These are phyloP conservation scores for Ceyx cyanopectus DNA, from an alignment of 2,113 vertebrate genomes.

Conservation along the genomic window DNA sequence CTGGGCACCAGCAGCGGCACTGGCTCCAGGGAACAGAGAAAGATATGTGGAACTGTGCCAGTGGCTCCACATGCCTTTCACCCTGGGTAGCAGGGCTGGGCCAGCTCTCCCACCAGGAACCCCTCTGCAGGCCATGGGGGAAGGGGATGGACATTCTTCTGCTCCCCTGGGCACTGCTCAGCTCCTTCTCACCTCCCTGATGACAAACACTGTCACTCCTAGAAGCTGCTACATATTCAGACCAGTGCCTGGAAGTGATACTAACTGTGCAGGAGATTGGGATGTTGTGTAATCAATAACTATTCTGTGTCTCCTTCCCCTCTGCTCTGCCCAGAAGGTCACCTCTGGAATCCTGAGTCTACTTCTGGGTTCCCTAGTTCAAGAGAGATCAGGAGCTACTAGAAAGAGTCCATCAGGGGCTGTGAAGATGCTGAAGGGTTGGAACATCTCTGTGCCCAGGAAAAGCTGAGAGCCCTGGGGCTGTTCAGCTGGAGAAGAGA, in stretches of 20 bases:
- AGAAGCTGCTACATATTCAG: background rate
- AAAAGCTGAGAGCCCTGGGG: too few species aligned
- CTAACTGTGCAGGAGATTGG: background rate
- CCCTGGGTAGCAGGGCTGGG: fast-evolving
- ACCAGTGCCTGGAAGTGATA: fast-evolving
- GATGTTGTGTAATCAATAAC: background rate
- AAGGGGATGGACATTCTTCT: background rate
- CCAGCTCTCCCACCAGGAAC: fast-evolving
- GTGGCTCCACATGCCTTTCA: fast-evolving
- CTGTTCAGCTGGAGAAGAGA: too few species aligned
- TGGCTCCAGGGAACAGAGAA: fast-evolving
- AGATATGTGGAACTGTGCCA: background rate
- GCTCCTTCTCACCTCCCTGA: conserved; percentile 76
- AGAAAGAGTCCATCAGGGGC: too few species aligned
- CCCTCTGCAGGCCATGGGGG: fast-evolving
- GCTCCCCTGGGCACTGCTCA: background rate
- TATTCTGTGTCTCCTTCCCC: background rate
- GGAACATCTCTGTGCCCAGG: too few species aligned
- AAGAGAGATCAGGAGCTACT: too few species aligned
- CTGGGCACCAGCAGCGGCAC: fast-evolving
- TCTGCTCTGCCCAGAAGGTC: too few species aligned
- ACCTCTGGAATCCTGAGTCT: too few species aligned
- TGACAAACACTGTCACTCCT: conserved; percentile 48
- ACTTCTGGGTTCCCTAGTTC: too few species aligned
- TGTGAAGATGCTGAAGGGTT: too few species aligned